Conservation (phyloP, 64 coral and sea anemone species). For the Catalaphyllia jardinei region DNA sequence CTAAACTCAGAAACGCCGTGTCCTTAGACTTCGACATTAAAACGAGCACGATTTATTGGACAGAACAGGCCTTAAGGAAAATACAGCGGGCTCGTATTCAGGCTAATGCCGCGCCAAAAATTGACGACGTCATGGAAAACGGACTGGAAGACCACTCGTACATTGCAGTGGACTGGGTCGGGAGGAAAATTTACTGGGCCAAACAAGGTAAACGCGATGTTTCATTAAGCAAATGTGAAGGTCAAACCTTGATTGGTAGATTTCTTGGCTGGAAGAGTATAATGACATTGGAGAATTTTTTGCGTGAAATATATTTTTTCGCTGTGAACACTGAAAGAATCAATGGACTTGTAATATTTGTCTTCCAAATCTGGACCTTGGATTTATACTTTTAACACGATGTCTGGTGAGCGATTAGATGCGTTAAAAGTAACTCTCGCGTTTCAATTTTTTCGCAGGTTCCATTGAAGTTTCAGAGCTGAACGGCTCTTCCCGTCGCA, state of each 20-base stretch:
- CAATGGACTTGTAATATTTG: too few species aligned
- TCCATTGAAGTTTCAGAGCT: constrained; percentile 25
- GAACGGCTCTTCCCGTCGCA: constrained; percentile 15
- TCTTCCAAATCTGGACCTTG: too few species aligned
- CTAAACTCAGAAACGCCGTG: constrained; percentile 26
- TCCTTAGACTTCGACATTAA: constrained; percentile 54
- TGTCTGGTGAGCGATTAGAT: too few species aligned
- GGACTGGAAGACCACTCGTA: constrained; percentile 31
- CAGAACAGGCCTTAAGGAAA: constrained; percentile 3
- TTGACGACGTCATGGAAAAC: constrained; percentile 3
- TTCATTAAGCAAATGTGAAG: neutral
- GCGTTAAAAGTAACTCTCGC: too few species aligned
- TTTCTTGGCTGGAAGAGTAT: too few species aligned
- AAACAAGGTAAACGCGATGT: constrained; percentile 6
- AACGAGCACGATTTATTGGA: constrained; percentile 70
- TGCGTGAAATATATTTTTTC: too few species aligned
- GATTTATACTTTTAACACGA: too few species aligned
- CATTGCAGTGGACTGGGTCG: constrained; percentile 73
- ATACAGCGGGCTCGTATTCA: constrained; percentile 37
- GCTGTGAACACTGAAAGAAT: too few species aligned
- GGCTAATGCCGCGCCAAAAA: neutral
- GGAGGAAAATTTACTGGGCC: constrained; percentile 72
- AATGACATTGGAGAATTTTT: too few species aligned
- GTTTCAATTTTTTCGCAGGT: neutral
- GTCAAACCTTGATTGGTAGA: neutral